A percentile compares a stretch with the other conserved stretches of the same genome.
Evolutionary conservation across 2,113 vertebrate species (phyloP).

Genomic region (Ailuropoda melanoleuca): DNA sequence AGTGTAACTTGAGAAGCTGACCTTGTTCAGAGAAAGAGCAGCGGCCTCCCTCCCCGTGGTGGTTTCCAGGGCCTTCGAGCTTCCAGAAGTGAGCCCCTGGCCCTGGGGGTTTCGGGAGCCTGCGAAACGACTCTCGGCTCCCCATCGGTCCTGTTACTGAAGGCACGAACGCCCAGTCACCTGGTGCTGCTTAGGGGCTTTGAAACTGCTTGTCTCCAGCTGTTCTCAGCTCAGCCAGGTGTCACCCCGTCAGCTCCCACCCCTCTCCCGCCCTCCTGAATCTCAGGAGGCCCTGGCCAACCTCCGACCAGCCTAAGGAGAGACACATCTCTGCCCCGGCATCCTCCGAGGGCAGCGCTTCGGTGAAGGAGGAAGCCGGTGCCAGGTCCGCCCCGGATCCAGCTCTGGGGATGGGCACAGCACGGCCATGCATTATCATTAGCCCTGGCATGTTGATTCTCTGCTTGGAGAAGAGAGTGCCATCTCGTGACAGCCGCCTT

Average conservation of each 20-base stretch:
- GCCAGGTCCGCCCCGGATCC: background rate
- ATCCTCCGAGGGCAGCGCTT: rapidly evolving
- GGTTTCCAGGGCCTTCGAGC: background rate
- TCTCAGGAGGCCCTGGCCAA: background rate
- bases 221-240: background rate
- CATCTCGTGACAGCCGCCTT: background rate
- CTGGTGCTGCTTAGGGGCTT: background rate
- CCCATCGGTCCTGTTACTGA: background rate
- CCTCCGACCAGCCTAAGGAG: background rate
- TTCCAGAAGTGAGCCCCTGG: background rate
- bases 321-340: background rate
- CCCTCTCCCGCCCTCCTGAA: background rate
- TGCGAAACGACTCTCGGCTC: background rate
- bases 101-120: background rate
- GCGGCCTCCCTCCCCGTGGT: background rate
- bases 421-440: slow-evolving; percentile 79
- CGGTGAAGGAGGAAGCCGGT: background rate
- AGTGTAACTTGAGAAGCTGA: background rate
- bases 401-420: background rate
- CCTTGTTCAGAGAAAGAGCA: background rate
- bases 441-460: slow-evolving; percentile 82
- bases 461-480: slow-evolving; percentile 68
- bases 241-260: background rate
- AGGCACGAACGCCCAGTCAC: background rate
- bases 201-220: background rate